Base-by-base conservation (phyloP, 2,113 vertebrate genomes). In the Brevimyrus niger region DNA sequence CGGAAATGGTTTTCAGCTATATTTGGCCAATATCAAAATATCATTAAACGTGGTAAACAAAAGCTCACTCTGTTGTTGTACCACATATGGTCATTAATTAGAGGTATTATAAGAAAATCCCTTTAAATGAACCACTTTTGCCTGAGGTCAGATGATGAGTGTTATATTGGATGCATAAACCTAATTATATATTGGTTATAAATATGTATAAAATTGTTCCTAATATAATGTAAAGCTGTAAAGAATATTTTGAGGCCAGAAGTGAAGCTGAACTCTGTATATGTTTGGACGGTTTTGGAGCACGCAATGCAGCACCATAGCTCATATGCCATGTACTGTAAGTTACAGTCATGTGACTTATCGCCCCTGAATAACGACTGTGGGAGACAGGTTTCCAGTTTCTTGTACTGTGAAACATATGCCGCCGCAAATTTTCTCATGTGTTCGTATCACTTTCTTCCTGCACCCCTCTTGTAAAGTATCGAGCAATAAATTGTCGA, bases 201-300 rank as follows among this genome's bases (percentile, higher is more conserved):
- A 15, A 80, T 80, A 80, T 38, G 15, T 80, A 80, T 80, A 19
- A 17, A 38, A 42, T 17, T 80, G 35, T 38, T 80, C 35, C 35
- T 80, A 80, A 80, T 38, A 80, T 69, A 42, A 80, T 80, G 73
- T 19, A 80, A 80, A 80, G 73, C 31, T 80, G 73, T 80, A 80
- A 80, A 38, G 73, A 80, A 80, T 80, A 80, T 42, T 80, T 3
- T 80, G 35, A 38, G 73, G 73, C 35, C 73, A 42, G 73, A 80
- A 80, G 73, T 80, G 17, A 80, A 80, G 73, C 17, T 80, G 73
- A 80, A 80, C 73, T 80, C 73, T 80, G 73, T 80, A 80, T 80
- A 80, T 80, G 13, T 80, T 42, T 35, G 73, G 13, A 80, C 4
- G 35, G 73, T 38, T 80, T 80, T 42, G 13, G 19, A 80, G 13